These are phyloP conservation scores for Andrena praecox DNA, from an alignment of 2,888 invertebrate species.

Conservation along the genomic window DNA sequence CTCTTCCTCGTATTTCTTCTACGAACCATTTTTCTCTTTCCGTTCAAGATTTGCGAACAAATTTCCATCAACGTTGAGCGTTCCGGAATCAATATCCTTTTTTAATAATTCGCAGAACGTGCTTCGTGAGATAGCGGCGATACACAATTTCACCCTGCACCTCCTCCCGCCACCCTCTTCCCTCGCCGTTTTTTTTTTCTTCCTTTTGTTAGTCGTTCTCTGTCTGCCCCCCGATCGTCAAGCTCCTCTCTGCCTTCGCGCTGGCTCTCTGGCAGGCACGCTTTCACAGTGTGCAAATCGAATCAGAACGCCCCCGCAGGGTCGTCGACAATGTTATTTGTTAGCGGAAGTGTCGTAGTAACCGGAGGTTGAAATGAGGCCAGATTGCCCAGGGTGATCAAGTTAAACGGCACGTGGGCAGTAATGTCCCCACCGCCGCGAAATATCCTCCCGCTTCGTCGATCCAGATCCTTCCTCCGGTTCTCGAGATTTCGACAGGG, in stretches of 20 bases:
- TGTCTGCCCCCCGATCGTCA: conserved; percentile 25
- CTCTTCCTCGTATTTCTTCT: neutral
- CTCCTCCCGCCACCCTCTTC: neutral
- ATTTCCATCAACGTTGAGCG: neutral
- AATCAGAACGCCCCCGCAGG: conserved; percentile 82
- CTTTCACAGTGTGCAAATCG: conserved; percentile 81
- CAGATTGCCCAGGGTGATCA: conserved; percentile 84
- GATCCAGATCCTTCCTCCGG: conserved; percentile 27
- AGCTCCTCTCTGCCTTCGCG: conserved; percentile 15
- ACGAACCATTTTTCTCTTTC: neutral
- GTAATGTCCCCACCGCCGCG: conserved; percentile 70
- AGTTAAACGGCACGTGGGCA: conserved; percentile 84
- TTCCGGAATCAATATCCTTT: neutral
- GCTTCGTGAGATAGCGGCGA: conserved; percentile 8
- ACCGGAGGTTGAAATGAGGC: conserved; percentile 84
- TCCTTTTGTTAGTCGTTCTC: conserved; percentile 23
- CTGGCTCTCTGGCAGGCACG: conserved; percentile 45
- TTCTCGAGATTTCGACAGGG: conserved; percentile 35
- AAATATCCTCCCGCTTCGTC: conserved; percentile 34
- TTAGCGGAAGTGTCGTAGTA: conserved; percentile 84
- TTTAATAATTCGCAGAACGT: conserved; percentile 11
- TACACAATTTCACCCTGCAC: conserved; percentile 30
- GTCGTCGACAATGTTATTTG: conserved; percentile 84
- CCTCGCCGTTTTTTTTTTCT: neutral
- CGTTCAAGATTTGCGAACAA: neutral